Base-by-base conservation (phyloP, 2,888 invertebrate genomes). In the Cerastis leucographa region DNA sequence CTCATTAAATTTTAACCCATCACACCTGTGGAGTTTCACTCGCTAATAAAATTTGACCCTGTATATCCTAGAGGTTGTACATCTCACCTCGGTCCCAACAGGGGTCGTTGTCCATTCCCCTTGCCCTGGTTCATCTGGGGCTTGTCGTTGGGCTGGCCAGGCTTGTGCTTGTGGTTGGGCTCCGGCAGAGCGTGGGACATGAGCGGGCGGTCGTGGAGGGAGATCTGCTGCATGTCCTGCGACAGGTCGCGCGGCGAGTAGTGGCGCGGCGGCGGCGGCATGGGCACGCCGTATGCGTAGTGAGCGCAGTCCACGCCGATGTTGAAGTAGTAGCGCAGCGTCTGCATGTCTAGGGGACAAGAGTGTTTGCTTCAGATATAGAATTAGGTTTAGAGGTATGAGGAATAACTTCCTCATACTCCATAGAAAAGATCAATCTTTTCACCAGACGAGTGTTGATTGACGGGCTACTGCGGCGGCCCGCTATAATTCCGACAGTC, bases 261-360 rank as follows among this genome's bases (percentile, higher is more conserved):
- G 90, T 92, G 91, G 0, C 92, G 82, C 42, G 93, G 91, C 69
- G 92, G 92, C 11, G 88, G 85, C 65, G 72, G 73, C 8, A 73
- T 62, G 1, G 80, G 94, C n/a, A 92, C 92, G 2, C 95, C 95
- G 92, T 94, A 95, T 35, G 78, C 46, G 93, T 91, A 19, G 94
- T 93, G 96, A 95, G 96, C 94, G 88, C 95, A 97, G 80, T 98
- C 97, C 85, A 97, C 94, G 87, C 98, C 98, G 89, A 97, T 93
- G 92, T 98, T 98, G 94, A 97, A 98, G 93, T 97, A 98, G 91
- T 97, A 97, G 78, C 97, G 97, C 80, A 98, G 93, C 11, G 97
- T 97, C 19, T 97, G 93, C 68, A 97, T 94, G 90, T 98, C 98
- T 95, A 89, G 7, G 77, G 42, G 25, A 35, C 3, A 19, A 4